These are phyloP conservation scores for Morpho achilles DNA, from an alignment of 2,888 invertebrate genomes.

Conservation along the genomic window DNA sequence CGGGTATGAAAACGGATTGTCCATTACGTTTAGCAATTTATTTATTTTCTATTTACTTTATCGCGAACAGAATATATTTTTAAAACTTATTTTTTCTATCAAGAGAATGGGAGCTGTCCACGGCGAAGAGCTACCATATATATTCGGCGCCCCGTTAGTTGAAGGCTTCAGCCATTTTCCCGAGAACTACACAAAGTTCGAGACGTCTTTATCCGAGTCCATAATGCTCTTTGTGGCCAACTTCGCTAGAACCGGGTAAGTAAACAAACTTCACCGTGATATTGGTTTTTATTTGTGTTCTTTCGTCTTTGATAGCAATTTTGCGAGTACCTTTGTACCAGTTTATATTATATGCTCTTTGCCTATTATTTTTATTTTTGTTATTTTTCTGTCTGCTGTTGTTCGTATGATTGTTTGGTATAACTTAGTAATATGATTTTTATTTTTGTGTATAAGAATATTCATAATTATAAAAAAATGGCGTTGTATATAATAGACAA, in stretches of 20 bases:
- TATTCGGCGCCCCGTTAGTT: conserved; percentile 93
- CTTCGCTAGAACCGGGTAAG: conserved; percentile 93
- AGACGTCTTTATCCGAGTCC: conserved; percentile 90
- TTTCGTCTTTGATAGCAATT: conserved; percentile 6
- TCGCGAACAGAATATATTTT: no score
- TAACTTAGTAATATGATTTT: no score
- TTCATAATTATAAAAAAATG: no score
- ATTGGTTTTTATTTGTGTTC: conserved; percentile 9
- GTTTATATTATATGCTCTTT: no score
- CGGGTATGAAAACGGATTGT: no score
- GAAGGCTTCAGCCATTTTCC: conserved; percentile 91
- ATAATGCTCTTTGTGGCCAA: conserved; percentile 93
- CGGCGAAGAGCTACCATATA: conserved; percentile 93
- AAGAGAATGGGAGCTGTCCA: conserved; percentile 94
- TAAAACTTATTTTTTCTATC: conserved; percentile 8
- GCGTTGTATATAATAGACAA: no score
- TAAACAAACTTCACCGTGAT: conserved; percentile 29
- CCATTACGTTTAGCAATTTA: no score
- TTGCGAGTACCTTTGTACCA: neutral
- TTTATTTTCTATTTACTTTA: no score
- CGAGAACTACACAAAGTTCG: conserved; percentile 91
- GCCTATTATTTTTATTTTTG: no score
- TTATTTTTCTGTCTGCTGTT: no score
- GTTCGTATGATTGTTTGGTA: no score
- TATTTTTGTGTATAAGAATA: no score